These are phyloP conservation scores for Falco biarmicus DNA, from an alignment of 2,797 vertebrate species.

Conservation along the genomic window DNA sequence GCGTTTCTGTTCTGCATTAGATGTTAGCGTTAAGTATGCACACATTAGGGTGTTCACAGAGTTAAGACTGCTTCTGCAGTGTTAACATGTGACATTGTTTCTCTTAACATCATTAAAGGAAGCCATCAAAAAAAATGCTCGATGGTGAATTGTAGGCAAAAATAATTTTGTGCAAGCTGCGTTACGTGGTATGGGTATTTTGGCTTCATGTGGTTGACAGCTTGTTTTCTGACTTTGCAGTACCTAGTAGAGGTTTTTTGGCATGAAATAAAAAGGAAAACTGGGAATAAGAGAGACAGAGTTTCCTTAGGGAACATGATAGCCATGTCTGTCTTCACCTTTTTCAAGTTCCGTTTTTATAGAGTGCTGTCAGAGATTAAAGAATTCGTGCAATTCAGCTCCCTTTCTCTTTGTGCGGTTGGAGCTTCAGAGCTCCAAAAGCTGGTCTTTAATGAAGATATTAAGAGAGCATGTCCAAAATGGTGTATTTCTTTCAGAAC, in stretches of 20 bases:
- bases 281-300: background rate
- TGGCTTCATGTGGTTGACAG: background rate
- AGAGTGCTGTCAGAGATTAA: background rate
- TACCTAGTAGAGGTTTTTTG: background rate
- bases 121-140: background rate
- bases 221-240: background rate
- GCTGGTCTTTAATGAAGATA: background rate
- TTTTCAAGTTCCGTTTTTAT: background rate
- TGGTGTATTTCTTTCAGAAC: background rate
- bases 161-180: background rate
- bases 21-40: fast-evolving
- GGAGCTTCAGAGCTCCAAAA: background rate
- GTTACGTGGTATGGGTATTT: background rate
- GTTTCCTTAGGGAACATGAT: background rate
- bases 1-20: background rate
- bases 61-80: background rate
- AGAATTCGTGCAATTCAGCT: background rate
- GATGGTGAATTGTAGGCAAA: background rate
- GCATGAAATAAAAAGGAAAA: background rate
- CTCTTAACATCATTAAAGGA: background rate
- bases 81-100: background rate
- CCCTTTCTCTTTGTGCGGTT: background rate
- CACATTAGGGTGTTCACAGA: background rate
- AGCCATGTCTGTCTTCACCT: background rate
- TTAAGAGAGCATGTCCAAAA: background rate